These are phyloP conservation scores for Promerops cafer DNA, from an alignment of 2,113 vertebrate species.

Conservation along the genomic window DNA sequence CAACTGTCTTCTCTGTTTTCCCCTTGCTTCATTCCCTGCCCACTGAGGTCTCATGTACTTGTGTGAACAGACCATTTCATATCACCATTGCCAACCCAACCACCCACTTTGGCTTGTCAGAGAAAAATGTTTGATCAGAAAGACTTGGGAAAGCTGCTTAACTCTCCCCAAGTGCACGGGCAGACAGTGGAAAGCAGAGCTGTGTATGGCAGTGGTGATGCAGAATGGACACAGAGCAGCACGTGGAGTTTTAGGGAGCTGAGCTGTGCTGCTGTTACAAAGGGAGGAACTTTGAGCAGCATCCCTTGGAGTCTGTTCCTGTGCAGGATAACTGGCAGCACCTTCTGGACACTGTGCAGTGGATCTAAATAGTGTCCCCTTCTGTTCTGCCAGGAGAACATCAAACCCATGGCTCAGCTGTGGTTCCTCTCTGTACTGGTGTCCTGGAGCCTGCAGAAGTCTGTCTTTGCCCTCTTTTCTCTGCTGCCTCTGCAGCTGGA, in stretches of 20 bases:
- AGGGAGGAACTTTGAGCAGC: background rate
- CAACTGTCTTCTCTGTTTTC: background rate
- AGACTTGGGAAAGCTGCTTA: background rate
- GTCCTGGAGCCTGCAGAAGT: background rate
- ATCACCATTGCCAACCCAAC: background rate
- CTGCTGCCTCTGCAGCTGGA: background rate
- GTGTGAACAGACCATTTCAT: background rate
- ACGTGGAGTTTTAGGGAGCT: background rate
- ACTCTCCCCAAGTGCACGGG: background rate
- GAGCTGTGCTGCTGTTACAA: background rate
- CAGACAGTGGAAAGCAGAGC: background rate
- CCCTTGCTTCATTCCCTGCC: background rate
- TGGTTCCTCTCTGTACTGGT: background rate
- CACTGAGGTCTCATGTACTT: background rate
- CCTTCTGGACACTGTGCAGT: background rate
- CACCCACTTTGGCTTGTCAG: background rate
- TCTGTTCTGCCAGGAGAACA: background rate
- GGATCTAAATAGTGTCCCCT: background rate
- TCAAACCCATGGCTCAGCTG: background rate
- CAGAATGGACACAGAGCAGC: background rate
- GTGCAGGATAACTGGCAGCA: background rate
- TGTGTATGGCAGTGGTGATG: background rate
- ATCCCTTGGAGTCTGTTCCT: background rate
- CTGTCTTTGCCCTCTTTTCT: background rate
- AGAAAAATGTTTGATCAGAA: background rate